A percentile compares a stretch with the other conserved stretches of the same genome.
phyloP scores from a whole-genome alignment of 2,888 invertebrate species.

The Cancer borealis region DNA sequence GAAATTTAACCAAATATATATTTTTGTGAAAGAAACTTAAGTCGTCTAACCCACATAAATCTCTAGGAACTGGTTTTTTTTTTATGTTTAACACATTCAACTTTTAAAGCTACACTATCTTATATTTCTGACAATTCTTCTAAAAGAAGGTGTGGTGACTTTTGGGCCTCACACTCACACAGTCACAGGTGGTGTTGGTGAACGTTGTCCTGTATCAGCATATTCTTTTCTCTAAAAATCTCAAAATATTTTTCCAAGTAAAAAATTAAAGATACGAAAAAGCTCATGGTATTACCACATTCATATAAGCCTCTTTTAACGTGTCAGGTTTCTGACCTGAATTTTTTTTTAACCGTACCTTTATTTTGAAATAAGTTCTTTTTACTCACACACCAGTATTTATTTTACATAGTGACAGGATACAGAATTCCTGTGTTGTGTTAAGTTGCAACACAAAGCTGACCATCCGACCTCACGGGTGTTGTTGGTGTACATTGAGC shows the following conservation, averaged over 20 bases:
- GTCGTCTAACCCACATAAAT: too few relatives aligned
- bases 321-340: neutral
- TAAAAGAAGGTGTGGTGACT: too few relatives aligned
- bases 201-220: neutral
- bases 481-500: neutral
- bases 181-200: neutral
- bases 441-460: neutral
- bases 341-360: neutral
- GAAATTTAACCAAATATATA: too few relatives aligned
- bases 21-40: too few relatives aligned
- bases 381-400: neutral
- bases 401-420: neutral
- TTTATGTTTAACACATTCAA: too few relatives aligned
- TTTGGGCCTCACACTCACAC: neutral
- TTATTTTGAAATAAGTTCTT: neutral
- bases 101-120: too few relatives aligned
- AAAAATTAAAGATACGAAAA: neutral
- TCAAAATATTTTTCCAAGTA: neutral
- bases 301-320: neutral
- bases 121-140: too few relatives aligned
- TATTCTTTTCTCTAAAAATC: neutral
- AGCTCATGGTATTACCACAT: neutral
- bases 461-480: neutral
- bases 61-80: too few relatives aligned
- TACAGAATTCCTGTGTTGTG: neutral